Evolutionary conservation across 1,140 invertebrate genomes (phyloP).

Genomic region (Littorina saxatilis): DNA sequence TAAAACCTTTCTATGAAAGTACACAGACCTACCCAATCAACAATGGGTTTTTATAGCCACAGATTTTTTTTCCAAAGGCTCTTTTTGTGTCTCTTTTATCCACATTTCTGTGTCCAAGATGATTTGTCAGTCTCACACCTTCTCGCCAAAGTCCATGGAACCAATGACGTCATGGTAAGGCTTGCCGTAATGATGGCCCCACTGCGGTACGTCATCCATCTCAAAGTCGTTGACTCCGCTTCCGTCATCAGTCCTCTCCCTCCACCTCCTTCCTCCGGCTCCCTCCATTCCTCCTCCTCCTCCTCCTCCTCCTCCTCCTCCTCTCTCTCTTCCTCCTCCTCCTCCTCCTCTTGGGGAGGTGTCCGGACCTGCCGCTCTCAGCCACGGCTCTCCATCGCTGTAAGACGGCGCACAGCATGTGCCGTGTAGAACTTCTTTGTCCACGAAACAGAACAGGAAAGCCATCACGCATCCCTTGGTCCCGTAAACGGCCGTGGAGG

Average conservation of each 20-base stretch:
- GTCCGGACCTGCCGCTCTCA: not conserved
- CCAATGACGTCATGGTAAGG: not conserved
- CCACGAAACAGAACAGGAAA: not conserved
- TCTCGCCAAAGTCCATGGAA: not conserved
- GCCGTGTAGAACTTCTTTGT: slow-evolving; percentile 24
- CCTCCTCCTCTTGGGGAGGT: not conserved
- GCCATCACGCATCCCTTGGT: slow-evolving; percentile 18
- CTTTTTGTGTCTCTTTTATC: not conserved
- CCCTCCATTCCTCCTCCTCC: not conserved
- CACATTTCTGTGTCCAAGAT: not conserved
- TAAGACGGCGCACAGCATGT: slow-evolving; percentile 4
- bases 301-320: not conserved
- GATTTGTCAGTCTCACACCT: not conserved
- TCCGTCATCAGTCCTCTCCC: not conserved
- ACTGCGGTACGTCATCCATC: not conserved
- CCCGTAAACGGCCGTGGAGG: not conserved
- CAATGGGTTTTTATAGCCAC: too few species aligned
- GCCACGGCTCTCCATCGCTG: not conserved
- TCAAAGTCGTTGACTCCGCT: too few species aligned
- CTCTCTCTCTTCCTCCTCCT: not conserved
- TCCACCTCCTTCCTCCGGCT: too few species aligned
- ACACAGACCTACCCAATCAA: not conserved
- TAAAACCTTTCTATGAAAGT: not conserved
- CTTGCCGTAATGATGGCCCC: not conserved
- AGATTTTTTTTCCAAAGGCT: too few species aligned